Conservation (phyloP, 2,797 vertebrate species). For the Chelmon rostratus region DNA sequence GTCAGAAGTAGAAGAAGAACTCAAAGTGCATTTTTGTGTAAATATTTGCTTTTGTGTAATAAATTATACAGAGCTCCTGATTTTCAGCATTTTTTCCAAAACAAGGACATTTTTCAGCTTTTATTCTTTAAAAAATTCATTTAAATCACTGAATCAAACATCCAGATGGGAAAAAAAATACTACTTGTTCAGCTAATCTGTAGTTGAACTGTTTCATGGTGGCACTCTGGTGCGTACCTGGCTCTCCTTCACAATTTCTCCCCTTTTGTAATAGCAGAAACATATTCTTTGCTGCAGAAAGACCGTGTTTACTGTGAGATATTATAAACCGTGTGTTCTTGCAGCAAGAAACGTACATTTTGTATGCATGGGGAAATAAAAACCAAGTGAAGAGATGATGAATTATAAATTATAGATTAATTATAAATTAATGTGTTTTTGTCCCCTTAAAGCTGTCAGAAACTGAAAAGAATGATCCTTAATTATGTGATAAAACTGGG, state of each 20-base stretch:
- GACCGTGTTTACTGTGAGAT: neutral
- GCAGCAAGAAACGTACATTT: neutral
- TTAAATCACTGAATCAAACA: neutral
- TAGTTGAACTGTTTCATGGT: neutral
- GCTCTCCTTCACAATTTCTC: neutral
- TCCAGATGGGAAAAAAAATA: neutral
- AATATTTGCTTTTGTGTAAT: neutral
- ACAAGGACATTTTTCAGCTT: no score
- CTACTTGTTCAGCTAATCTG: neutral
- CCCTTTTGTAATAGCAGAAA: neutral
- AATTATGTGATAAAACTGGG: neutral
- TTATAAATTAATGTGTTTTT: neutral
- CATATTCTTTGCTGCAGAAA: neutral
- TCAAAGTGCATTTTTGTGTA: neutral
- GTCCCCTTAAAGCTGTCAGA: neutral
- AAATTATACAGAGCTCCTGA: neutral
- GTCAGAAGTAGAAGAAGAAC: neutral
- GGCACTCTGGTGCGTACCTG: neutral
- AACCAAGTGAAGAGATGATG: no score
- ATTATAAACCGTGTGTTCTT: neutral
- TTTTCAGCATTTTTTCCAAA: neutral
- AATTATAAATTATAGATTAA: no score
- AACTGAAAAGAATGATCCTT: neutral
- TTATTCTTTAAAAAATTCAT: neutral
- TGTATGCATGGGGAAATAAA: neutral